phyloP scores from a whole-genome alignment of 2,113 vertebrate species.

The Dermatemys mawii region DNA sequence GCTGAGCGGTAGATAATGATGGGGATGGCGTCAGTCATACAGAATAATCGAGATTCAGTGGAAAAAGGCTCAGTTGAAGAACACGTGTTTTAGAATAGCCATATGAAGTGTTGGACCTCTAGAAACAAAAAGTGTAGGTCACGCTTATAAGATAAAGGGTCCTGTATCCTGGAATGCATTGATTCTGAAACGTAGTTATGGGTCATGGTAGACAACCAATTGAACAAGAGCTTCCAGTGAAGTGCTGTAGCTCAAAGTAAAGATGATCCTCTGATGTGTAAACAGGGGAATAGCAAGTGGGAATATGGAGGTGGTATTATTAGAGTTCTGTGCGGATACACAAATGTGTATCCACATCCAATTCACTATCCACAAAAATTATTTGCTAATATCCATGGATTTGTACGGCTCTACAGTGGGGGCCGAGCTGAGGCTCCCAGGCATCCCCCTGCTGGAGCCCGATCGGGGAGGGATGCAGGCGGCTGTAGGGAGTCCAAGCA shows the following conservation, averaged over 20 bases:
- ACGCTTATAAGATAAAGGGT: not conserved
- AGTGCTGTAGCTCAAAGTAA: fast-evolving
- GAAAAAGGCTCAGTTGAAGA: not conserved
- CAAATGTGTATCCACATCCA: too few relatives aligned
- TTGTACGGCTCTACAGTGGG: too few relatives aligned
- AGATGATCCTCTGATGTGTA: fast-evolving
- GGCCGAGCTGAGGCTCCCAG: too few relatives aligned
- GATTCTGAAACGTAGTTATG: not conserved
- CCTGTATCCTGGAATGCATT: not conserved
- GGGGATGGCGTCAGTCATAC: not conserved
- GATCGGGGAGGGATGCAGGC: too few relatives aligned
- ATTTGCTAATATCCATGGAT: too few relatives aligned
- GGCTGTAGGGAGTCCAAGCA: too few relatives aligned
- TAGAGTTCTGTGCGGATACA: too few relatives aligned
- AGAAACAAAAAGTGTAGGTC: not conserved
- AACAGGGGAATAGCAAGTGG: fast-evolving
- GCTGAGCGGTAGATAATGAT: not conserved
- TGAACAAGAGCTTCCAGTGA: not conserved
- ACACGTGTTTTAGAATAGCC: not conserved
- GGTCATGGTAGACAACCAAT: not conserved
- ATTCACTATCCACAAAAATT: too few relatives aligned
- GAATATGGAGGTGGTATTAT: fast-evolving
- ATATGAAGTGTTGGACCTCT: not conserved
- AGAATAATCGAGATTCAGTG: not conserved
- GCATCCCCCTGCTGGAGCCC: too few relatives aligned